Evolutionary conservation across 2,113 vertebrate species (phyloP).

Genomic region (Oryzias celebensis): DNA sequence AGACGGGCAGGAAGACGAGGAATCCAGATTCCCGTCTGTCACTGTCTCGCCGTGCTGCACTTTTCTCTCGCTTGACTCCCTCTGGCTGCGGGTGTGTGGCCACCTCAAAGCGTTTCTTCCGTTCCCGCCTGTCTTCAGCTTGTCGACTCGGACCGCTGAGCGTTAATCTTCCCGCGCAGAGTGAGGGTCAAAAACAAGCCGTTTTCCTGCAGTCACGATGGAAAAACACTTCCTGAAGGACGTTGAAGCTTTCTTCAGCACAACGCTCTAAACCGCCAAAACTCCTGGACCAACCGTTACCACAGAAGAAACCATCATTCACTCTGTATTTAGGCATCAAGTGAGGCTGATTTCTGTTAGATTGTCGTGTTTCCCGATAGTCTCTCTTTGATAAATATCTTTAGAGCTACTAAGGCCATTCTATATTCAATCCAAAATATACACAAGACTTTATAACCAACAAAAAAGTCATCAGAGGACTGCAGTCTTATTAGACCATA

Average conservation of each 20-base stretch:
- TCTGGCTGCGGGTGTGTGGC: slow-evolving; percentile 35
- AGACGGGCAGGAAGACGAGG: slow-evolving; percentile 49
- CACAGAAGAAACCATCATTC: slow-evolving; percentile 8
- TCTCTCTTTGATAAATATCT: too few relatives aligned
- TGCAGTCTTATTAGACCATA: too few relatives aligned
- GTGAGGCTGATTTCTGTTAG: neutral
- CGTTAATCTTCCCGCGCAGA: slow-evolving; percentile 42
- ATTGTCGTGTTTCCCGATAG: neutral
- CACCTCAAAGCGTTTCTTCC: slow-evolving; percentile 63
- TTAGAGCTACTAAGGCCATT: too few relatives aligned
- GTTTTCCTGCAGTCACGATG: slow-evolving; percentile 35
- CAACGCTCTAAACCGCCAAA: slow-evolving; percentile 24
- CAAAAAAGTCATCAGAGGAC: too few relatives aligned
- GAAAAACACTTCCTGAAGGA: slow-evolving; percentile 52
- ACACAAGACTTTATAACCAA: too few relatives aligned
- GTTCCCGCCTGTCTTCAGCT: slow-evolving; percentile 55
- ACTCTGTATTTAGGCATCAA: slow-evolving; percentile 7
- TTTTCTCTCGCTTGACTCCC: slow-evolving; percentile 17
- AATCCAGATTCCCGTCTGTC: slow-evolving; percentile 57
- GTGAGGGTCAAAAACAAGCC: slow-evolving; percentile 50
- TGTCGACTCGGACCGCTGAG: slow-evolving; percentile 45
- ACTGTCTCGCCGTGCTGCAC: slow-evolving; percentile 28
- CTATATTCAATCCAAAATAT: too few relatives aligned
- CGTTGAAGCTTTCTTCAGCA: slow-evolving; percentile 16
- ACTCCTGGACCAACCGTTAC: slow-evolving; percentile 9